Percentiles rank a stretch among this genome's conserved stretches.
These are phyloP conservation scores for Centropyge bicolor DNA, from an alignment of 2,797 vertebrate genomes.

Conservation along the genomic window DNA sequence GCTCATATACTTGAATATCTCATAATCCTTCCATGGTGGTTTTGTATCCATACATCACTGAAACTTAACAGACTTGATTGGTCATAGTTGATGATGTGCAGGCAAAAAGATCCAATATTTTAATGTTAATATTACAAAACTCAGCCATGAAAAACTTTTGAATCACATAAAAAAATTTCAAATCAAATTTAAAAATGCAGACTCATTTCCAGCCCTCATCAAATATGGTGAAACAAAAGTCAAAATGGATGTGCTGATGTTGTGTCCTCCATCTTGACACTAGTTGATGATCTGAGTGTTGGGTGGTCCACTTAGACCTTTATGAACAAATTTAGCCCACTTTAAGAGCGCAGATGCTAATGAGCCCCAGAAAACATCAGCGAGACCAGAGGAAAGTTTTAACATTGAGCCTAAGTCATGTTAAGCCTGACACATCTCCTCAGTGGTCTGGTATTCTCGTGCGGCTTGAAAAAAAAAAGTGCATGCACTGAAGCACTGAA, in stretches of 20 bases:
- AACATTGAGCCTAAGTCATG: conserved; percentile 31
- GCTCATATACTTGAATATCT: neutral
- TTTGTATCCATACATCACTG: neutral
- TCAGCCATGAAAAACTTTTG: neutral
- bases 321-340: conserved; percentile 21
- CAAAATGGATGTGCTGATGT: neutral
- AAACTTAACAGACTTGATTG: neutral
- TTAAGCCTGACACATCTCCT: conserved; percentile 46
- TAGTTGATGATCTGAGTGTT: conserved; percentile 14
- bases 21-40: neutral
- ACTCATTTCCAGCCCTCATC: neutral
- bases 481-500: conserved; percentile 29
- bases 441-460: conserved; percentile 38
- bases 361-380: conserved; percentile 26
- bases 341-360: conserved; percentile 41
- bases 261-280: conserved; percentile 4
- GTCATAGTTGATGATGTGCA: neutral
- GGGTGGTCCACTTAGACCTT: conserved; percentile 34
- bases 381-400: conserved; percentile 26
- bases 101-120: neutral
- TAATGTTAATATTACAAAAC: neutral
- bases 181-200: neutral
- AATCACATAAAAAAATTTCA: neutral
- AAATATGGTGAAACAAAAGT: neutral
- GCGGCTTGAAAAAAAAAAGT: conserved; percentile 28